Base-by-base conservation (phyloP, 2,888 invertebrate genomes). In the Cataglyphis cursor region DNA sequence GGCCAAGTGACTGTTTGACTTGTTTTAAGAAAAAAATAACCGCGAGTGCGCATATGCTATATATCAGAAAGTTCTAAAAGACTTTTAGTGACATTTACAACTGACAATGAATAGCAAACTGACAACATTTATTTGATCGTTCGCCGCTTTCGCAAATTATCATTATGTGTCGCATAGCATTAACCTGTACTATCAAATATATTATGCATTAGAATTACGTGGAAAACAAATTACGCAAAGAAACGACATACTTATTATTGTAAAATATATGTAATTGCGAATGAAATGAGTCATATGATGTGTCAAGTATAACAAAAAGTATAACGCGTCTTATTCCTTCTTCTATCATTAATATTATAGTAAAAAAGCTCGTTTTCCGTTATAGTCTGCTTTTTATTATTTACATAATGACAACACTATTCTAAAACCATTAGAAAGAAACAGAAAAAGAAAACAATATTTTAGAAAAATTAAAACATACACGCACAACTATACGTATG, bases 71-170 rank as follows among this genome's bases (percentile, higher is more conserved):
- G 10, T 41, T 59, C 59, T 24, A 21, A 70, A 70, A 35, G 35
- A 61, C 31, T 59, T 70, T 59, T 59, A 59, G 21, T 21, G 70
- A 59, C 10, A 61, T 78, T 57, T 78, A 65, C 35, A 75, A 38
- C 38, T 28, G 28, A 59, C 57, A 57, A 31, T 28, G 10, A 68
- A 44, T 70, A 59, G 24, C 8, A 59, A 78, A 44, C 8, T 59
- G 44, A 59, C 44, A 59, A 8, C 10, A 59, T 61, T 80, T 59
- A 48, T 70, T 48, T 48, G 24, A 80, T 35, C 72, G 21, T 38
- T 76, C 41, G 28, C 31, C 31, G 24, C 65, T 65, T 54, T 75
- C 75, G 28, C 66, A 15, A 54, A 76, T 54, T 76, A 76, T 76
- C 66, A 38, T 76, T 57, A 28, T 12, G 18, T 66, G 51, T 76